These are phyloP conservation scores for Lutjanus erythropterus DNA, from an alignment of 2,113 vertebrate genomes.

Conservation along the genomic window DNA sequence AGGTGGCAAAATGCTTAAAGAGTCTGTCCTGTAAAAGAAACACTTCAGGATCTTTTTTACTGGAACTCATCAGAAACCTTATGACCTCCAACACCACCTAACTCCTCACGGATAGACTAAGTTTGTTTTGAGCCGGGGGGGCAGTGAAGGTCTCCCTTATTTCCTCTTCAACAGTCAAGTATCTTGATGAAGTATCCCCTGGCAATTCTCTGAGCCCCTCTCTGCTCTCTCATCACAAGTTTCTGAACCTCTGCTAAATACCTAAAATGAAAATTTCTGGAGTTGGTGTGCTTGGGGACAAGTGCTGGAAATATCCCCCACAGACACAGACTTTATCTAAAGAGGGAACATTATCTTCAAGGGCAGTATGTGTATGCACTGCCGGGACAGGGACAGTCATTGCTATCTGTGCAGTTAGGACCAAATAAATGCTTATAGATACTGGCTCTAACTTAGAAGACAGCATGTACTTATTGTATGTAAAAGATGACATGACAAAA, in stretches of 20 bases:
- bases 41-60: neutral
- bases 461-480: neutral
- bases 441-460: neutral
- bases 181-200: conserved; percentile 25
- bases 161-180: conserved; percentile 20
- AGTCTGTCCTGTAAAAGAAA: conserved; percentile 13
- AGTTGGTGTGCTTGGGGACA: conserved; percentile 36
- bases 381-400: neutral
- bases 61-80: neutral
- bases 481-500: neutral
- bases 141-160: neutral
- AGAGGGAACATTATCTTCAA: conserved; percentile 35
- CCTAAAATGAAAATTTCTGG: conserved; percentile 39
- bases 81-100: conserved; percentile 14
- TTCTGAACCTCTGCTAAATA: conserved; percentile 33
- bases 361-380: neutral
- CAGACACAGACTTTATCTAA: conserved; percentile 28
- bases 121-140: conserved; percentile 7
- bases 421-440: neutral
- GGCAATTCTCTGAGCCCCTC: conserved; percentile 22
- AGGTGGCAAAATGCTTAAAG: conserved; percentile 13
- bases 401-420: conserved; percentile 1
- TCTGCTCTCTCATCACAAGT: conserved; percentile 19
- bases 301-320: conserved; percentile 25
- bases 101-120: conserved; percentile 1